These are phyloP conservation scores for Hystrix cristata DNA, from an alignment of 2,113 vertebrate genomes.

Conservation along the genomic window DNA sequence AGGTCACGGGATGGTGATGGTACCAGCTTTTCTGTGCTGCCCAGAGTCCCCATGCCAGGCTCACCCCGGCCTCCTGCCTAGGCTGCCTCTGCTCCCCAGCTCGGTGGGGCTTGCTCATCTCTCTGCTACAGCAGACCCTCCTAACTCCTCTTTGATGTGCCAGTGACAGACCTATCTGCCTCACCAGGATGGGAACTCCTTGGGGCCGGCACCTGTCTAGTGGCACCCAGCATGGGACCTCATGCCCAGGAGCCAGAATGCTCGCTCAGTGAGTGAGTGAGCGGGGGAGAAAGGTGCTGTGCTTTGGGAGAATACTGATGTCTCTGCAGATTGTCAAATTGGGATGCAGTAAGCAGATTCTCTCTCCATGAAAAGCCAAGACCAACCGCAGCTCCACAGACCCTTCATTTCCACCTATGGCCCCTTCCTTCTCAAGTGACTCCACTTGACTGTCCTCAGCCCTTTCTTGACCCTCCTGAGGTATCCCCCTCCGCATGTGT, in stretches of 20 bases:
- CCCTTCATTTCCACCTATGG: no score
- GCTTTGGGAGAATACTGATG: neutral
- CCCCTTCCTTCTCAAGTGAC: neutral
- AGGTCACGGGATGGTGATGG: neutral
- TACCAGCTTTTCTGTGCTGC: neutral
- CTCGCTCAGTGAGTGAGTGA: neutral
- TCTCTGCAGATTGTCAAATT: neutral
- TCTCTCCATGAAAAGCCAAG: neutral
- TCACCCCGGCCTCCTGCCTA: accelerated
- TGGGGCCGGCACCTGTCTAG: neutral
- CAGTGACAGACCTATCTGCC: neutral
- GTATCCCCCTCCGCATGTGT: accelerated
- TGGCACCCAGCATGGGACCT: neutral
- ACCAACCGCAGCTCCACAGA: neutral
- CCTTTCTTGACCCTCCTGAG: neutral
- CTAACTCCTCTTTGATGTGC: neutral
- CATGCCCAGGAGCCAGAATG: neutral
- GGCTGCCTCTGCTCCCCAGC: neutral
- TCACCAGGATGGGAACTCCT: neutral
- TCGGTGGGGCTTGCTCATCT: neutral
- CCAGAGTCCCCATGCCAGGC: neutral
- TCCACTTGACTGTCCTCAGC: neutral
- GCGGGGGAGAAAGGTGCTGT: neutral
- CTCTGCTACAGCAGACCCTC: neutral
- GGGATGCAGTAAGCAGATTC: neutral